These are phyloP conservation scores for Steatocranus sp. DNA, from an alignment of 2,797 vertebrate genomes.

Conservation along the genomic window DNA sequence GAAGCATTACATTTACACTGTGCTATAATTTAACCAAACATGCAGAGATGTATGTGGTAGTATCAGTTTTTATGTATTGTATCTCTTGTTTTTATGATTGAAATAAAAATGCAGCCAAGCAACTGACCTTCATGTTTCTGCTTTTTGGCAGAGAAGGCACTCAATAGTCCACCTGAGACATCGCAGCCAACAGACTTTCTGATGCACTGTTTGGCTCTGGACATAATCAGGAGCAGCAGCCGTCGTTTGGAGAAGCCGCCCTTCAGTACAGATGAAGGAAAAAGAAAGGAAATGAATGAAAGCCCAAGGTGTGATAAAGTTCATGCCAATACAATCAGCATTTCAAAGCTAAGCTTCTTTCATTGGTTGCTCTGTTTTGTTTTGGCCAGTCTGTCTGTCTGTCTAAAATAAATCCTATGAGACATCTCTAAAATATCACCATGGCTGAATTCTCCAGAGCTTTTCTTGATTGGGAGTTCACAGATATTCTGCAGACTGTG, in stretches of 20 bases:
- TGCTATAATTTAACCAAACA: background rate
- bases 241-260: constrained; percentile 64
- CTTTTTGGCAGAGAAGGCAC: constrained; percentile 47
- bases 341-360: background rate
- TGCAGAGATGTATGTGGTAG: background rate
- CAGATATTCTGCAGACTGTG: background rate
- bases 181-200: constrained; percentile 63
- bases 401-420: background rate
- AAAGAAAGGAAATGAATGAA: constrained; percentile 42
- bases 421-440: background rate
- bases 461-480: background rate
- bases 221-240: constrained; percentile 59
- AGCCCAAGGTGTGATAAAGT: constrained; percentile 32
- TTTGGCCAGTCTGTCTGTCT: background rate
- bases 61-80: background rate
- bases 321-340: background rate
- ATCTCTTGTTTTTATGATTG: background rate
- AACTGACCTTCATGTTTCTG: background rate
- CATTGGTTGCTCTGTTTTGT: background rate
- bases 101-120: background rate
- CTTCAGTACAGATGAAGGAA: background rate
- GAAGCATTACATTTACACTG: background rate
- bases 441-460: background rate
- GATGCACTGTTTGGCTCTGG: constrained; percentile 69
- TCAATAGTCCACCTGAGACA: constrained; percentile 67